Evolutionary conservation across 2,113 vertebrate genomes (phyloP).

Genomic region (Trachemys scripta): DNA sequence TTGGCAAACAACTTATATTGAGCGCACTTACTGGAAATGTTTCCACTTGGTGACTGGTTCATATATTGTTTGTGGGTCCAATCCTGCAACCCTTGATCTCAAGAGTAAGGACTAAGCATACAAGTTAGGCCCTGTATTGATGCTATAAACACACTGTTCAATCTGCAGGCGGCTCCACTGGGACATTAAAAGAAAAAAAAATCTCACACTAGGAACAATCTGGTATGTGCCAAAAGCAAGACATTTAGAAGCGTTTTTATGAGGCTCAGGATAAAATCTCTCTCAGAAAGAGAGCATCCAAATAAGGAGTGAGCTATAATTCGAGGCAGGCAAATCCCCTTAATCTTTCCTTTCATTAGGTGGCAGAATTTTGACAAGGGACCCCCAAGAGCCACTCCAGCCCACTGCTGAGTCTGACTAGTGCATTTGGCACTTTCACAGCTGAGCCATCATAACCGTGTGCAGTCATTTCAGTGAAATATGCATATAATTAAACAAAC

Average conservation of each 20-base stretch:
- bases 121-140: slow-evolving; percentile 19
- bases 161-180: not conserved
- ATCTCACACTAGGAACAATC: slow-evolving; percentile 51
- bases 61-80: slow-evolving; percentile 56
- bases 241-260: slow-evolving; percentile 21
- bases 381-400: not conserved
- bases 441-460: not conserved
- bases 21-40: slow-evolving; percentile 51
- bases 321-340: slow-evolving; percentile 1
- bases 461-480: not conserved
- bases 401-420: rapidly evolving
- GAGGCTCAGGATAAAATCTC: slow-evolving; percentile 5
- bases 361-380: not conserved
- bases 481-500: not conserved
- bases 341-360: not conserved
- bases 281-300: slow-evolving; percentile 31
- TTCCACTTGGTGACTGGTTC: slow-evolving; percentile 54
- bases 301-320: not conserved
- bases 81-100: slow-evolving; percentile 17
- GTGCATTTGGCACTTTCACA: not conserved
- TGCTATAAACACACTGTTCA: slow-evolving; percentile 30
- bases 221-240: slow-evolving; percentile 46
- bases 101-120: slow-evolving; percentile 10
- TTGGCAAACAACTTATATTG: slow-evolving; percentile 55
- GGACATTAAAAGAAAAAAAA: not conserved